Conservation (phyloP, 1,140 invertebrate genomes). For the Drosophila repleta region DNA sequence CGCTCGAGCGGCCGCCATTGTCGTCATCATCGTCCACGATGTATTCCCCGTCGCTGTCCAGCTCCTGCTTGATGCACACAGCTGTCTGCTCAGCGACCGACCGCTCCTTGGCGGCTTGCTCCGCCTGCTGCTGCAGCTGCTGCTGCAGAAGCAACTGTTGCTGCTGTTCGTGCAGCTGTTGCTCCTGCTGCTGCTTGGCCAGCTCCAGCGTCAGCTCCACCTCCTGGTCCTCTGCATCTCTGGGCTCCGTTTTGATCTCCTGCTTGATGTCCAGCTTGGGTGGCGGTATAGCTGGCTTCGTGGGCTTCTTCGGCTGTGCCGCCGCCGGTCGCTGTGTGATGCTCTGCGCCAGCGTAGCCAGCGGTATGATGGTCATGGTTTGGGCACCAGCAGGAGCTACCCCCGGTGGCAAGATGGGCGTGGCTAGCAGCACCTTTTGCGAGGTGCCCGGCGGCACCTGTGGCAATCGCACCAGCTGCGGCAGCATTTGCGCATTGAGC, state of each 20-base stretch:
- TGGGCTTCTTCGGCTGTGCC: conserved; percentile 14
- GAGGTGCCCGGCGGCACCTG: conserved; percentile 60
- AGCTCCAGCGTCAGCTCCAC: conserved; percentile 22
- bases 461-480: conserved; percentile 56
- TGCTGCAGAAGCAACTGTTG: conserved; percentile 6
- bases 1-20: conserved; percentile 67
- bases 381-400: conserved; percentile 37
- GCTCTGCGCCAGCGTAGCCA: conserved; percentile 71
- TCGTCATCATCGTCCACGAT: conserved; percentile 57
- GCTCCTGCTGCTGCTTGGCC: conserved; percentile 9
- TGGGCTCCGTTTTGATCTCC: conserved; percentile 71
- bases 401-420: conserved; percentile 64
- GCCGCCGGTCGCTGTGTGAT: conserved; percentile 47
- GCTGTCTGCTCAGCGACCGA: conserved; percentile 1
- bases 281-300: conserved; percentile 53
- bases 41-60: conserved; percentile 51
- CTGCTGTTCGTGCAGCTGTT: conserved; percentile 20
- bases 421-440: conserved; percentile 76
- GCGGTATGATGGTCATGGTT: conserved; percentile 80
- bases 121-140: neutral
- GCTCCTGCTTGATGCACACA: conserved; percentile 44
- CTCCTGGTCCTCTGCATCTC: conserved; percentile 38
- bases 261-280: conserved; percentile 74
- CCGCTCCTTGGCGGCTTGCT: neutral
- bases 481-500: conserved; percentile 38